Conservation (phyloP, 2,113 vertebrate species). For the Crotalus horridus region DNA sequence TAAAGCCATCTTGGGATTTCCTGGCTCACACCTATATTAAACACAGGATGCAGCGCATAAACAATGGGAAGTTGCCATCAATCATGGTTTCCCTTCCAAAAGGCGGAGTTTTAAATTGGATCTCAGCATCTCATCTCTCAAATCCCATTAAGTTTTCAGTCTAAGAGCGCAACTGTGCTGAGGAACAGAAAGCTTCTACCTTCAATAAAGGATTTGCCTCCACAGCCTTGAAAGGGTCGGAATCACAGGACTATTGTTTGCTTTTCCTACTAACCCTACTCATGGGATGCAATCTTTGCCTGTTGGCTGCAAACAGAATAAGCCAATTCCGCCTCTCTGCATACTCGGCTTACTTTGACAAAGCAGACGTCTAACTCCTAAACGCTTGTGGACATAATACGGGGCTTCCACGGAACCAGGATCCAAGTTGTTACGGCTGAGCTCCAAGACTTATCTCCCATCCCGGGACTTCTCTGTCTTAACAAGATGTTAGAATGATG, state of each 20-base stretch:
- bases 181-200: background rate
- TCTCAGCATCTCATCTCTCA: background rate
- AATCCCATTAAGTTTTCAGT: background rate
- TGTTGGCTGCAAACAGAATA: background rate
- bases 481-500: background rate
- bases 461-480: background rate
- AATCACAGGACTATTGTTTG: background rate
- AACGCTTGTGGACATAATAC: background rate
- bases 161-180: background rate
- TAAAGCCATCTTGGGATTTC: background rate
- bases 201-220: background rate
- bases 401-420: background rate
- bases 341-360: background rate
- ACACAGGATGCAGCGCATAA: background rate
- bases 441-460: background rate
- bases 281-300: background rate
- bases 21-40: background rate
- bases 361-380: background rate
- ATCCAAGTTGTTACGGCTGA: background rate
- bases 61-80: slow-evolving; percentile 4
- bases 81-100: slow-evolving; percentile 21
- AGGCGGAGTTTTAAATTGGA: slow-evolving; percentile 34
- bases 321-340: background rate
- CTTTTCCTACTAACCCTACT: background rate
- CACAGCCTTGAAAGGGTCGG: background rate